Evolutionary conservation across 2,888 invertebrate species (phyloP).

Genomic region (Drosophila diplacantha): DNA sequence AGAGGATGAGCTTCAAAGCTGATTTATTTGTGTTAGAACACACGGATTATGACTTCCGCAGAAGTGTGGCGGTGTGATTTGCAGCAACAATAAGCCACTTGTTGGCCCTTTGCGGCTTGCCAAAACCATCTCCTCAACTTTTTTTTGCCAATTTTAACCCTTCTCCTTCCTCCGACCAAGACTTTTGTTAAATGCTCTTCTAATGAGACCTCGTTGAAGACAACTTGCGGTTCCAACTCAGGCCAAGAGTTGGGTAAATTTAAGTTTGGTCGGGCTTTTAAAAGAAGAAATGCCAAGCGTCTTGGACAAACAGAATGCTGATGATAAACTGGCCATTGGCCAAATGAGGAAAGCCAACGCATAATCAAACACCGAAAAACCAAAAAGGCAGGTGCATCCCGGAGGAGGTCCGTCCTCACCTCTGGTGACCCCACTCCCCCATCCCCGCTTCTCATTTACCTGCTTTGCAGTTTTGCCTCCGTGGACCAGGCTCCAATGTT

Average conservation of each 20-base stretch:
- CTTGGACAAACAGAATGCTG: constrained; percentile 32
- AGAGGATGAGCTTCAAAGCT: constrained; percentile 42
- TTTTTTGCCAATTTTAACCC: not conserved
- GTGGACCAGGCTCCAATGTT: constrained; percentile 45
- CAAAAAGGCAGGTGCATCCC: constrained; percentile 37
- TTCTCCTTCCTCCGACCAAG: not conserved
- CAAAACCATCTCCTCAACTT: not conserved
- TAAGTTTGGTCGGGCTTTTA: constrained; percentile 15
- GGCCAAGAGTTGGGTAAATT: not conserved
- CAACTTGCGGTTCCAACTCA: constrained; percentile 30
- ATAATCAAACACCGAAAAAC: constrained; percentile 64
- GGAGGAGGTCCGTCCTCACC: constrained; percentile 3
- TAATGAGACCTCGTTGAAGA: constrained; percentile 48
- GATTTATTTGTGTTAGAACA: constrained; percentile 56
- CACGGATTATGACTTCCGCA: constrained; percentile 47
- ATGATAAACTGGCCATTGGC: constrained; percentile 39
- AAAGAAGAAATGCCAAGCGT: constrained; percentile 33
- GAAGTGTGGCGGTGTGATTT: constrained; percentile 6
- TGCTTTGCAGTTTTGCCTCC: constrained; percentile 18
- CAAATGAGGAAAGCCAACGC: constrained; percentile 51
- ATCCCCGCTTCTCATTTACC: constrained; percentile 24
- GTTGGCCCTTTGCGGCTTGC: constrained; percentile 42
- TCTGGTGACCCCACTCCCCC: not conserved
- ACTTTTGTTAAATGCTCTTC: constrained; percentile 43
- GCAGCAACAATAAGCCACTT: constrained; percentile 46